Evolutionary conservation across 2,113 vertebrate species (phyloP).

Genomic region (Scolopax mira): DNA sequence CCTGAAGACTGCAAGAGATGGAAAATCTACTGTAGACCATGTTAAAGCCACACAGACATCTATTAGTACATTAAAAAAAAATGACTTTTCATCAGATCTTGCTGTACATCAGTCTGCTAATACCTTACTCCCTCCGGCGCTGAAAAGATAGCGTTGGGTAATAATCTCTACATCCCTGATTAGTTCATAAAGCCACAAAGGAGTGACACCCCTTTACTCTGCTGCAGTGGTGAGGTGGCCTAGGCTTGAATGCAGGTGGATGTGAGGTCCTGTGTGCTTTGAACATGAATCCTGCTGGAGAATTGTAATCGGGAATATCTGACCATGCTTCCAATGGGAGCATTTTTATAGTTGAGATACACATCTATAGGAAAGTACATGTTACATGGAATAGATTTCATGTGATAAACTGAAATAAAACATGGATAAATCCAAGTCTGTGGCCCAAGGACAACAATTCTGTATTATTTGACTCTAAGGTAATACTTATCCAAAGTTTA

Average conservation of each 20-base stretch:
- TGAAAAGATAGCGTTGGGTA: not conserved
- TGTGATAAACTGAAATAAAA: not conserved
- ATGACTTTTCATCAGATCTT: not conserved
- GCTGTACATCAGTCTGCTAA: not conserved
- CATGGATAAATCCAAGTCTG: not conserved
- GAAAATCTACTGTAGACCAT: not conserved
- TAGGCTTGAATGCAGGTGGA: not conserved
- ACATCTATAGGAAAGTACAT: rapidly evolving
- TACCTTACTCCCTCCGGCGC: not conserved
- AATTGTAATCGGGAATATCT: not conserved
- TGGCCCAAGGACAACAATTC: not conserved
- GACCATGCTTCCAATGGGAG: not conserved
- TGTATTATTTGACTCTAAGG: not conserved
- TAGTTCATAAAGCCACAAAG: not conserved
- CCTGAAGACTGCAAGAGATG: not conserved
- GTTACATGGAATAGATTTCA: not conserved
- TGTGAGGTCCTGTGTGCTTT: not conserved
- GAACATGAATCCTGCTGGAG: not conserved
- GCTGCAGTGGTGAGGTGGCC: not conserved
- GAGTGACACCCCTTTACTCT: not conserved
- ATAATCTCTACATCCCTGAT: not conserved
- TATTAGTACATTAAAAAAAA: not conserved
- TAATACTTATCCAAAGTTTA: not conserved
- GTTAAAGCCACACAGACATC: not conserved
- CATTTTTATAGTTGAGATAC: not conserved